Base-by-base conservation (phyloP, 2,113 vertebrate genomes). In the Kobus ellipsiprymnus region DNA sequence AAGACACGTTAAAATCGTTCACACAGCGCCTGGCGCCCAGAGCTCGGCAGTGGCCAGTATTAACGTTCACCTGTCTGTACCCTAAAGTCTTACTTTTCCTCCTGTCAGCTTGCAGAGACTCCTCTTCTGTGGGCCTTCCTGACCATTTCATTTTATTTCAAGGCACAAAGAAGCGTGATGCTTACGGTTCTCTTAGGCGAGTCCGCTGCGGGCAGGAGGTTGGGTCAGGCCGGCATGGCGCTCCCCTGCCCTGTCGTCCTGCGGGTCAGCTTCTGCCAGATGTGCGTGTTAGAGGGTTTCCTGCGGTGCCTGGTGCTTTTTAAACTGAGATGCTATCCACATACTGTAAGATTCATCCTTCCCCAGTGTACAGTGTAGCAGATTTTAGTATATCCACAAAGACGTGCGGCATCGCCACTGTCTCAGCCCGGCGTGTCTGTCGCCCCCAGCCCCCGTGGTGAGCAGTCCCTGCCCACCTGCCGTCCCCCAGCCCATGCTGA, bases 401-500 rank as follows among this genome's bases (percentile, higher is more conserved):
- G 29, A 19, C 40, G 9, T 71, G 7, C 21, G 44, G 1, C 23
- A 15, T 93, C 30, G 3, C 30, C 16, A n/a, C 44, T 7, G 0
- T n/a, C 40, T 40, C 12, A 80, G 89, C 83, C 46, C 16, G 78
- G 54, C 46, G 62, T 3, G 16, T 23, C 25, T 10, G 46, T 87
- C 77, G 55, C 40, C 36, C 27, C 27, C 27, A 2, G 19, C 6
- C 25, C 27, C 33, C 2, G n/a, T 36, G 2, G 1, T 48, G 77
- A 94, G n/a, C 59, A 46, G 0, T 59, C 46, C 21, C 11, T 78
- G 1, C 14, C 44, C 2, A 7, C 30, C 19, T 27, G 19, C 2
- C 0, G 11, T 1, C 2, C 6, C 4, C 16, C 71, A 19, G 14
- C 15, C 33, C 19, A 4, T 85, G 30, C 11, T 10, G 64, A 30